phyloP scores from a whole-genome alignment of 2,797 vertebrate species.

The Takifugu rubripes region DNA sequence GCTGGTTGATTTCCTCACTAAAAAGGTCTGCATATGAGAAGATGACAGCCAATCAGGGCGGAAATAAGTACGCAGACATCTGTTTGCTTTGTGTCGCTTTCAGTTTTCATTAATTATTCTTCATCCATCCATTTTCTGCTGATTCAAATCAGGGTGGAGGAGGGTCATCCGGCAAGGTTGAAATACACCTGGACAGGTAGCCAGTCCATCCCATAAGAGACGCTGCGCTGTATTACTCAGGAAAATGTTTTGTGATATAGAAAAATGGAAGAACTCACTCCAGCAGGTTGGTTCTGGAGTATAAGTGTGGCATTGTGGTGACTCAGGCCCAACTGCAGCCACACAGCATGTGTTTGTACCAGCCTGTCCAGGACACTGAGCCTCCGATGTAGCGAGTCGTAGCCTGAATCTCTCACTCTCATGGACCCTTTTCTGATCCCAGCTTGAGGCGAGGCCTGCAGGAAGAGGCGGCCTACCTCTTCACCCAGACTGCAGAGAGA shows the following conservation, averaged over 20 bases:
- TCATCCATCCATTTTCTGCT: too few relatives aligned
- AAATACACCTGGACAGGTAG: too few relatives aligned
- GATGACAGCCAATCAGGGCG: constrained; percentile 6
- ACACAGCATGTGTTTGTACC: constrained; percentile 86
- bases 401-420: constrained; percentile 86
- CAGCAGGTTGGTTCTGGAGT: constrained; percentile 80
- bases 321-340: constrained; percentile 86
- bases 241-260: background rate
- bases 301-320: constrained; percentile 77
- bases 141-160: too few relatives aligned
- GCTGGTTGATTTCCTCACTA: constrained; percentile 84
- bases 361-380: constrained; percentile 90
- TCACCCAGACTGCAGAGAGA: constrained; percentile 66
- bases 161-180: too few relatives aligned
- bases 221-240: background rate
- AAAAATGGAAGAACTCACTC: constrained; percentile 73
- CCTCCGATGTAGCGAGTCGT: constrained; percentile 85
- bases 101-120: background rate
- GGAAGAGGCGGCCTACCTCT: constrained; percentile 78
- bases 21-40: constrained; percentile 76
- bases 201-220: background rate
- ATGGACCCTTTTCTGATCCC: constrained; percentile 55
- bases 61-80: too few relatives aligned
- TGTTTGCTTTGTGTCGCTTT: too few relatives aligned
- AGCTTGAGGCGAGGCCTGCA: constrained; percentile 63